These are phyloP conservation scores for Parauchenoglanis punctatus DNA, from an alignment of 2,797 vertebrate genomes.

Conservation along the genomic window DNA sequence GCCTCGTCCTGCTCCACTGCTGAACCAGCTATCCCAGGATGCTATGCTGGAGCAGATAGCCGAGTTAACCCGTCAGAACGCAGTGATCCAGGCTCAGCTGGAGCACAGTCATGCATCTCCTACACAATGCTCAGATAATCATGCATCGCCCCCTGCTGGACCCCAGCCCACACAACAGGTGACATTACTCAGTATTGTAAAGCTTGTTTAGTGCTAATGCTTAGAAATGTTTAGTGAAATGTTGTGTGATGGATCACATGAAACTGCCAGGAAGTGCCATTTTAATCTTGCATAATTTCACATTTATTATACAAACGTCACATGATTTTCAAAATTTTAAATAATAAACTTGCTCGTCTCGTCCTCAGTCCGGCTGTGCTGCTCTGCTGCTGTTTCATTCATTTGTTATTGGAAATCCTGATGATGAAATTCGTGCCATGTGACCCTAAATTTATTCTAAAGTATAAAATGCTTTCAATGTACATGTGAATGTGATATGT, in stretches of 20 bases:
- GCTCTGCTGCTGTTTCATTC: background rate
- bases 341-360: background rate
- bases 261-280: background rate
- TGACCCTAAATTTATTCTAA: too few relatives aligned
- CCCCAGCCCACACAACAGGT: constrained; percentile 60
- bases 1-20: constrained; percentile 37
- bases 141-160: constrained; percentile 32
- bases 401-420: background rate
- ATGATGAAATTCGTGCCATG: background rate
- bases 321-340: background rate
- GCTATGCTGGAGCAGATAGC: constrained; percentile 76
- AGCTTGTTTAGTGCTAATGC: background rate
- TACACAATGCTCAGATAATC: constrained; percentile 18
- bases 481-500: background rate
- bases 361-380: background rate
- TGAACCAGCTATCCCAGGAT: constrained; percentile 60
- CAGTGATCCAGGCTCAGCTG: constrained; percentile 78
- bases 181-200: constrained; percentile 3
- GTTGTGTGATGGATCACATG: too few relatives aligned
- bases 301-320: background rate
- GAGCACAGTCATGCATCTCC: constrained; percentile 61
- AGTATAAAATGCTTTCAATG: background rate
- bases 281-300: background rate
- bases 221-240: background rate
- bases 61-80: constrained; percentile 80